Evolutionary conservation across 2,113 vertebrate species (phyloP).

Genomic region (Rousettus leschenaultii): DNA sequence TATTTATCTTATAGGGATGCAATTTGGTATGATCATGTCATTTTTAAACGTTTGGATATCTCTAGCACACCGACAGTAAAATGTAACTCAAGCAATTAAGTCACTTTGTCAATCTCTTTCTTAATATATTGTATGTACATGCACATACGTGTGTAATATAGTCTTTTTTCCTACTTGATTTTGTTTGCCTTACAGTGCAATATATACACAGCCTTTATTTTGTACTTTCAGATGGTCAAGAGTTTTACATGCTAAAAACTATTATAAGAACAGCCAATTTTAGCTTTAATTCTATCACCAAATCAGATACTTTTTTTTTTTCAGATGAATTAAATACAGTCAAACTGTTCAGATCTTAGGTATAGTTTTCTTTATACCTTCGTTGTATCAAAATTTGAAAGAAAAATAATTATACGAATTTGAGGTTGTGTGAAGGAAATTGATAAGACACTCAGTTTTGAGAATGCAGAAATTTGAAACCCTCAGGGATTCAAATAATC

Average conservation of each 20-base stretch:
- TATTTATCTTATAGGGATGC: background rate
- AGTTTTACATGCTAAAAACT: background rate
- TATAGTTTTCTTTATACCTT: background rate
- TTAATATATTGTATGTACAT: background rate
- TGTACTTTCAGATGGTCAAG: background rate
- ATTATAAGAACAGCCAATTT: background rate
- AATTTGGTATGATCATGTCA: background rate
- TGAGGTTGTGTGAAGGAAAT: background rate
- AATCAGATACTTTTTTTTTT: background rate
- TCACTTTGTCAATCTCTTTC: background rate
- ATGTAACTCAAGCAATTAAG: background rate
- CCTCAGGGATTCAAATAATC: background rate
- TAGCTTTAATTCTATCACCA: background rate
- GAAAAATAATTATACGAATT: background rate
- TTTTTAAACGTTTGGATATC: background rate
- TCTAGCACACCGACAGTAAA: background rate
- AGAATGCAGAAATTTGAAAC: constrained; percentile 1
- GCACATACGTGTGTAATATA: background rate
- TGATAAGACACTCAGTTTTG: background rate
- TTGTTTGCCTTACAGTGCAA: background rate
- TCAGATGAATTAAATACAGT: background rate
- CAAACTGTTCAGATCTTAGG: background rate
- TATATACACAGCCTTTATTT: background rate
- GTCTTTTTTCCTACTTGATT: background rate
- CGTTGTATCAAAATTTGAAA: background rate